phyloP scores from a whole-genome alignment of 2,797 vertebrate genomes.

The Agapornis canus region DNA sequence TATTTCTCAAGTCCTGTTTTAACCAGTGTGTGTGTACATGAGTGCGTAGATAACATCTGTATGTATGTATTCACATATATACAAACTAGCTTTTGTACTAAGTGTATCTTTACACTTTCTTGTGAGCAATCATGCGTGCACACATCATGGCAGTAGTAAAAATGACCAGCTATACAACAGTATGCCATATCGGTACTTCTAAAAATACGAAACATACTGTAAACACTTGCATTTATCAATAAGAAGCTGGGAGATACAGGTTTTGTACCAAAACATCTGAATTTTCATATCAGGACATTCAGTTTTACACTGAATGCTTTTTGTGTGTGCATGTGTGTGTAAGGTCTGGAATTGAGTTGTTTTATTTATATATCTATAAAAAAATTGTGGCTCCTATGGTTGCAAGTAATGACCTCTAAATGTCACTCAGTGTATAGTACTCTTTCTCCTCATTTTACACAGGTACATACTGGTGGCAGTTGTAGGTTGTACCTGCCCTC shows the following conservation, averaged over 20 bases:
- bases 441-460: neutral
- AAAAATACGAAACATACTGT: neutral
- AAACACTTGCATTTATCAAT: neutral
- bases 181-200: neutral
- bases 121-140: fast-evolving
- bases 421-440: neutral
- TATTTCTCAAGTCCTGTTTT: neutral
- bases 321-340: neutral
- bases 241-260: neutral
- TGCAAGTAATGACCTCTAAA: neutral
- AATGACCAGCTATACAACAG: neutral
- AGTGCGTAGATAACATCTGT: neutral
- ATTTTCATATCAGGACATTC: neutral
- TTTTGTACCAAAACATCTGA: neutral
- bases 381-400: neutral
- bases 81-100: neutral
- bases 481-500: neutral
- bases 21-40: neutral
- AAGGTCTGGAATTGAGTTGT: neutral
- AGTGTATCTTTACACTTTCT: neutral
- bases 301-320: neutral
- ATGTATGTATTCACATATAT: neutral
- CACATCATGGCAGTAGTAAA: neutral
- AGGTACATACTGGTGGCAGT: neutral
- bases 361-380: neutral